Evolutionary conservation across 2,888 invertebrate species (phyloP).

Genomic region (Epistrophe eligans): DNA sequence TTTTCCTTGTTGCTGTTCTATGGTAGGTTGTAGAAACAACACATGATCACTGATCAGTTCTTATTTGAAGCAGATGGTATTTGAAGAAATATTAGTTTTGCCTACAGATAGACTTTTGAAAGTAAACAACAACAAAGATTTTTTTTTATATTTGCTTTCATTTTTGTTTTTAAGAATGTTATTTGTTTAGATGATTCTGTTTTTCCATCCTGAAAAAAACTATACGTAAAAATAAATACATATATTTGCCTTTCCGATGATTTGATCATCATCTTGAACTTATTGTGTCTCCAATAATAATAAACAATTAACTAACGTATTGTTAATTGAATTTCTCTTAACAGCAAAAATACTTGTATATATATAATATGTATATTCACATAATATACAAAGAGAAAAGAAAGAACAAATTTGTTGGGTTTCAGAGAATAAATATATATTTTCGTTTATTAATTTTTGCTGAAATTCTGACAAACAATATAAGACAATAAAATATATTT

Average conservation of each 20-base stretch:
- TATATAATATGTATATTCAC: too few relatives aligned
- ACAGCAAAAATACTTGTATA: background rate
- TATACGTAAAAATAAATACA: background rate
- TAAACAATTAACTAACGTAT: background rate
- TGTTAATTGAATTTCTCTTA: background rate
- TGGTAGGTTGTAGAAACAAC: background rate
- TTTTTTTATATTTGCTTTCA: background rate
- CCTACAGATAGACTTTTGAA: background rate
- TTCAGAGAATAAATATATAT: background rate
- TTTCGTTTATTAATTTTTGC: background rate
- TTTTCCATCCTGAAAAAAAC: background rate
- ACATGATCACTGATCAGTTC: background rate
- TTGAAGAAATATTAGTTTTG: background rate
- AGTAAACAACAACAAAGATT: background rate
- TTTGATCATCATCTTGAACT: background rate
- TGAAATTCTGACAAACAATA: slow-evolving; percentile 1
- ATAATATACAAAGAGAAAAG: background rate
- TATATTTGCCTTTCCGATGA: background rate
- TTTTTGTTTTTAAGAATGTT: background rate
- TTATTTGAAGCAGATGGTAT: background rate
- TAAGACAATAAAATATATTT: background rate
- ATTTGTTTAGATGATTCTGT: background rate
- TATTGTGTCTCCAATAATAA: background rate
- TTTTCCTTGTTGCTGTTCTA: background rate
- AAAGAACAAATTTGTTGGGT: background rate